Evolutionary conservation across 2,888 invertebrate species (phyloP).

Genomic region (Mylabris sibirica): DNA sequence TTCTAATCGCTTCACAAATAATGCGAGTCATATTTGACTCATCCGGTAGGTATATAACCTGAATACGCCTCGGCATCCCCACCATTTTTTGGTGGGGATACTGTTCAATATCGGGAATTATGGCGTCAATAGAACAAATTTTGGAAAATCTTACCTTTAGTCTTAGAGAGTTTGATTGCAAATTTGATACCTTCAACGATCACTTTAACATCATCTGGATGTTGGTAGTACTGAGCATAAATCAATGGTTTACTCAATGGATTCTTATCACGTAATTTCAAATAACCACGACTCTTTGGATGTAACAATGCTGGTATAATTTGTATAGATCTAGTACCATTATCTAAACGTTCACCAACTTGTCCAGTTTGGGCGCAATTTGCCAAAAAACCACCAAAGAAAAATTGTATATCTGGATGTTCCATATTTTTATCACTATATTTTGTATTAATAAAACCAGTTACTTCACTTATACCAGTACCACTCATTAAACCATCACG

Average conservation of each 20-base stretch:
- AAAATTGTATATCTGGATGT: constrained; percentile 85
- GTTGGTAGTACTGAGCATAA: constrained; percentile 80
- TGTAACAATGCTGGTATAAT: constrained; percentile 85
- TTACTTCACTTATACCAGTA: constrained; percentile 86
- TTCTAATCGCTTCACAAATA: no score
- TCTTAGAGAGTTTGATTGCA: constrained; percentile 74
- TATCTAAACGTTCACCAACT: constrained; percentile 79
- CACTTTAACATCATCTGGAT: constrained; percentile 80
- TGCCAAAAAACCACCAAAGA: constrained; percentile 87
- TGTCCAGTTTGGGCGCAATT: constrained; percentile 87
- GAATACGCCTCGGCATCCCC: no score
- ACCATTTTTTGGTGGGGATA: no score
- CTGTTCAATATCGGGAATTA: no score
- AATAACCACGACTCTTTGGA: constrained; percentile 84
- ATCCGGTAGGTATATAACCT: no score
- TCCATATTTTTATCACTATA: constrained; percentile 77
- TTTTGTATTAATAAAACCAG: constrained; percentile 82
- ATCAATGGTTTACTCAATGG: constrained; percentile 85
- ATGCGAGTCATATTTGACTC: no score
- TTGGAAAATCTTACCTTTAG: constrained; percentile 67
- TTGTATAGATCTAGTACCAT: constrained; percentile 73
- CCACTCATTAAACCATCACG: constrained; percentile 90
- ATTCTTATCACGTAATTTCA: constrained; percentile 75
- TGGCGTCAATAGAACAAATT: no score
- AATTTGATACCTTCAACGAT: constrained; percentile 86